Evolutionary conservation across 1,140 invertebrate species (phyloP).

Genomic region (Saccostrea glomerata): DNA sequence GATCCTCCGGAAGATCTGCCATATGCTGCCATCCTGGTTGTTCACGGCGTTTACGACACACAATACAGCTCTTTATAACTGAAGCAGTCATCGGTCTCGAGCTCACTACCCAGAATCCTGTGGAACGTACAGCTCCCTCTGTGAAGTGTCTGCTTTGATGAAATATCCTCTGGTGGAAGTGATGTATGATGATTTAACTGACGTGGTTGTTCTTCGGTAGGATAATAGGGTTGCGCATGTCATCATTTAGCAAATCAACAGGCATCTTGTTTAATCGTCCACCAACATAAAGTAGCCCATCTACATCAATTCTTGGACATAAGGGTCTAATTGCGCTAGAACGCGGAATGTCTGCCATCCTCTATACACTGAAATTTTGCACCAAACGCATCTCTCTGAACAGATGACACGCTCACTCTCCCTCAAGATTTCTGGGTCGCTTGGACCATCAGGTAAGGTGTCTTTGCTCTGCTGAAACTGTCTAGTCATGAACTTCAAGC

Average conservation of each 20-base stretch:
- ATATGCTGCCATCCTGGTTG: neutral
- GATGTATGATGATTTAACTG: conserved; percentile 46
- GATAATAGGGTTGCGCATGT: conserved; percentile 57
- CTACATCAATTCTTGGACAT: conserved; percentile 22
- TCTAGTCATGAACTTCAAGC: neutral
- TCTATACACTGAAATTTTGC: neutral
- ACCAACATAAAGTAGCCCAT: conserved; percentile 50
- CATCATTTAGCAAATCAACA: neutral
- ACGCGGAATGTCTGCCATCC: neutral
- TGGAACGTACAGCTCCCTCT: conserved; percentile 42
- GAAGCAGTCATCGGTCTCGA: neutral
- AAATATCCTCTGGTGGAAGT: conserved; percentile 53
- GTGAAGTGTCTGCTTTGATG: conserved; percentile 32
- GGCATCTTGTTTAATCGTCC: conserved; percentile 47
- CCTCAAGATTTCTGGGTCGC: too few relatives aligned
- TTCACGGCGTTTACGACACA: neutral
- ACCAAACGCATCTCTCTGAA: neutral
- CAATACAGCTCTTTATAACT: neutral
- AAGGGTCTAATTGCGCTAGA: neutral
- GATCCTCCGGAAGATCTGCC: neutral
- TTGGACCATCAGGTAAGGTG: neutral
- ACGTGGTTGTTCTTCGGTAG: conserved; percentile 56
- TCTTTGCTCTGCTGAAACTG: neutral
- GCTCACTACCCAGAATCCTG: too few relatives aligned
- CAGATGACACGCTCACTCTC: neutral